Evolutionary conservation across 2,797 vertebrate genomes (phyloP).

Genomic region (Cheirogaleus major): DNA sequence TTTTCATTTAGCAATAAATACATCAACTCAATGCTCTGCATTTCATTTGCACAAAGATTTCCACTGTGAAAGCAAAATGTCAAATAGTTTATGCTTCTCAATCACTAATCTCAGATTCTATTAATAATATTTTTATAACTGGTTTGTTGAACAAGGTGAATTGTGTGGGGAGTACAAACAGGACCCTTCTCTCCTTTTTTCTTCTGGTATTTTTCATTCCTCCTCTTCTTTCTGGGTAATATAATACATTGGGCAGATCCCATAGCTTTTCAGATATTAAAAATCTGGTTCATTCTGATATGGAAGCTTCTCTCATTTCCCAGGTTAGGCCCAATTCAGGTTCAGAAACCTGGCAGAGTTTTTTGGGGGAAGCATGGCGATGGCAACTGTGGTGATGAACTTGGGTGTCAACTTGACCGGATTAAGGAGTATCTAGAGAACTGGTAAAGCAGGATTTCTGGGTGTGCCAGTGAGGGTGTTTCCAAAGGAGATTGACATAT

Average conservation of each 20-base stretch:
- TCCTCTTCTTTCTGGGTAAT: neutral
- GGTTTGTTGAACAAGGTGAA: neutral
- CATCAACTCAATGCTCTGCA: neutral
- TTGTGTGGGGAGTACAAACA: neutral
- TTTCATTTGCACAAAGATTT: neutral
- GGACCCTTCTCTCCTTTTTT: neutral
- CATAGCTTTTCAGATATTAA: neutral
- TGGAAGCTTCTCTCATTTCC: neutral
- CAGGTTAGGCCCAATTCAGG: neutral
- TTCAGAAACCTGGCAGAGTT: neutral
- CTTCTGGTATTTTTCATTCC: too few relatives aligned
- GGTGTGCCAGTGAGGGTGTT: neutral
- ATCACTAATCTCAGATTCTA: neutral
- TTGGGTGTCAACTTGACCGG: neutral
- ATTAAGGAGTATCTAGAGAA: neutral
- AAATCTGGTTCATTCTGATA: neutral
- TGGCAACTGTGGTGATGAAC: neutral
- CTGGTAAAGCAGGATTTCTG: neutral
- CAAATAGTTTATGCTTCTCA: neutral
- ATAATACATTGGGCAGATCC: neutral
- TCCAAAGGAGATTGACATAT: neutral
- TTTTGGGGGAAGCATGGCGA: neutral
- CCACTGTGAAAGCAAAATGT: neutral
- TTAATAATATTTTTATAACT: neutral
- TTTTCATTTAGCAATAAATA: neutral